Evolutionary conservation across 1,140 invertebrate species (phyloP).

Genomic region (Neocloeon triangulifer): DNA sequence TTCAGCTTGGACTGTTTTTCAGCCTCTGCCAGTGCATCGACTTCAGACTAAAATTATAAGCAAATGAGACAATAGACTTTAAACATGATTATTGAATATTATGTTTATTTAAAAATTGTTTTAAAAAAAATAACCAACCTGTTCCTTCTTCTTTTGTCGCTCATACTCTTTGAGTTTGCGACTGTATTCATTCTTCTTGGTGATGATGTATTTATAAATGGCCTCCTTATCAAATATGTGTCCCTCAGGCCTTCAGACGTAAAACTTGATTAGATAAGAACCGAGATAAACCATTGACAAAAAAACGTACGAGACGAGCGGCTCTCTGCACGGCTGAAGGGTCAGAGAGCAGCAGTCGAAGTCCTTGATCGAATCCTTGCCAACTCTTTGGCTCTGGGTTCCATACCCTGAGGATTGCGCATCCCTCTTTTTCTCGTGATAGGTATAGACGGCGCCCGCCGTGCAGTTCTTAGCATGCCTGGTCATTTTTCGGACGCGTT

Average conservation of each 20-base stretch:
- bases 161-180: conserved; percentile 85
- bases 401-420: conserved; percentile 78
- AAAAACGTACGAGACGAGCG: conserved; percentile 55
- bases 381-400: conserved; percentile 59
- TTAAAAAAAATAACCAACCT: conserved; percentile 19
- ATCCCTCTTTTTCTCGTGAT: conserved; percentile 95
- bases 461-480: conserved; percentile 95
- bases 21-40: conserved; percentile 35
- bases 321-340: conserved; percentile 81
- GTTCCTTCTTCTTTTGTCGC: conserved; percentile 56
- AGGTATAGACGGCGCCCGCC: conserved; percentile 93
- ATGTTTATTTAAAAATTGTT: not conserved
- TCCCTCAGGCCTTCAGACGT: conserved; percentile 57
- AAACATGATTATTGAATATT: conserved; percentile 1
- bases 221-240: conserved; percentile 95
- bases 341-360: conserved; percentile 97
- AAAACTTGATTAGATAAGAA: conserved; percentile 5
- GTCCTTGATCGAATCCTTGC: conserved; percentile 92
- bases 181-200: conserved; percentile 83
- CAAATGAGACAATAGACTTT: conserved; percentile 3
- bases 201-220: conserved; percentile 84
- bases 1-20: conserved; percentile 45
- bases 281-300: conserved; percentile 4
- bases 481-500: conserved; percentile 47
- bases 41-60: conserved; percentile 21